Conservation (phyloP, 2,797 vertebrate species). For the Amphiprion clarkii region DNA sequence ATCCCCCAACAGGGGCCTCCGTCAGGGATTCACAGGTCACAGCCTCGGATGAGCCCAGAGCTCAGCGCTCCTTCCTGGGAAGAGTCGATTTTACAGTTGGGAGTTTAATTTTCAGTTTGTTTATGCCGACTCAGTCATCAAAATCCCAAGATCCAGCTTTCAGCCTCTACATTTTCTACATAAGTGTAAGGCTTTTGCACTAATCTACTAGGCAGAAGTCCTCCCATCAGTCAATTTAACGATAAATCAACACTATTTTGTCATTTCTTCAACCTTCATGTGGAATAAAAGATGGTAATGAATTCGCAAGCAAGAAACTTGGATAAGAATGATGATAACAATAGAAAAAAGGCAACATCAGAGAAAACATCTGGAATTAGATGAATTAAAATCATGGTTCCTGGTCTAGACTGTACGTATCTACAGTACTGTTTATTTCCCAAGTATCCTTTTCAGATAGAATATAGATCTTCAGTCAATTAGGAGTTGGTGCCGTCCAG, state of each 20-base stretch:
- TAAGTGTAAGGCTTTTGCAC: too few relatives aligned
- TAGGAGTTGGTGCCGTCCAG: not conserved
- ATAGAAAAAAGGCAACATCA: too few relatives aligned
- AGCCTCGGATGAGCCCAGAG: slow-evolving; percentile 37
- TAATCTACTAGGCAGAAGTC: too few relatives aligned
- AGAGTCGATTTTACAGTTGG: slow-evolving; percentile 16
- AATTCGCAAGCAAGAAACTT: too few relatives aligned
- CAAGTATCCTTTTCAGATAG: not conserved
- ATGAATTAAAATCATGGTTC: not conserved
- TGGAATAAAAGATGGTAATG: too few relatives aligned
- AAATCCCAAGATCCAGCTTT: slow-evolving; percentile 4
- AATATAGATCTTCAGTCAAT: not conserved
- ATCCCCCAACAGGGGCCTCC: slow-evolving; percentile 52
- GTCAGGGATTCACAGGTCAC: slow-evolving; percentile 51
- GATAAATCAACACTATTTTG: not conserved
- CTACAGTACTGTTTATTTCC: not conserved
- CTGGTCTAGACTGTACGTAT: too few relatives aligned
- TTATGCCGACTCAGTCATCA: not conserved
- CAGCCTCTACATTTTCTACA: too few relatives aligned
- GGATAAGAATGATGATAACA: too few relatives aligned
- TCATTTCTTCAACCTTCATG: too few relatives aligned
- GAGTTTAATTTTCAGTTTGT: not conserved
- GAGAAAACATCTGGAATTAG: too few relatives aligned
- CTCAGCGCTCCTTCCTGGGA: slow-evolving; percentile 23
- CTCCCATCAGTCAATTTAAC: not conserved